phyloP scores from a whole-genome alignment of 1,140 invertebrate genomes.

The Philotrypesis tridentata region DNA sequence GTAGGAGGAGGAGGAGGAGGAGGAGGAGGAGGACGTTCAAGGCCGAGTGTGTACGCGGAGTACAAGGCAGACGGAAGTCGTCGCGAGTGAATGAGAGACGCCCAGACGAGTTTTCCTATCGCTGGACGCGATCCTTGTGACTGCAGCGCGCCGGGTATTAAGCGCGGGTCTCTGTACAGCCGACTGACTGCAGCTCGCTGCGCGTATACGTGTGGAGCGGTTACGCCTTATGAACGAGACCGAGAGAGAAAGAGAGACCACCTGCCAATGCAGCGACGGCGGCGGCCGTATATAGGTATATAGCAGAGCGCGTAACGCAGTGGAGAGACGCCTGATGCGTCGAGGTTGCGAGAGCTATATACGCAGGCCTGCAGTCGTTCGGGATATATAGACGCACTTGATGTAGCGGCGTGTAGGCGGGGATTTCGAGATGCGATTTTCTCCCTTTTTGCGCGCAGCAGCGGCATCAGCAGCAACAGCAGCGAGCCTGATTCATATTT shows the following conservation, averaged over 20 bases:
- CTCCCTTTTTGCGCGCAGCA: no score
- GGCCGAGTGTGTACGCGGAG: conserved; percentile 1
- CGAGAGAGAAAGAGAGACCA: conserved; percentile 5
- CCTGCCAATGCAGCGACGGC: conserved; percentile 17
- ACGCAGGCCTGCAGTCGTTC: no score
- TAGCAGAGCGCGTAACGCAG: background rate
- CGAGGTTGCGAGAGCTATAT: no score
- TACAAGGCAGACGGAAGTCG: conserved; percentile 24
- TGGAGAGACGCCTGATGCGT: no score
- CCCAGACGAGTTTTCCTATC: conserved; percentile 44
- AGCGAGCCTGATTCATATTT: no score
- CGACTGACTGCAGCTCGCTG: no score
- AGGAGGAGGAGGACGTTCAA: conserved; percentile 46
- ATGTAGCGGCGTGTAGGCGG: background rate
- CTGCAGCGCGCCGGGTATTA: background rate
- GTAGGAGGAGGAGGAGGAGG: background rate
- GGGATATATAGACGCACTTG: background rate
- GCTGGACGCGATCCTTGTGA: background rate
- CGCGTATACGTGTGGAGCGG: background rate
- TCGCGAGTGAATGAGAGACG: conserved; percentile 1
- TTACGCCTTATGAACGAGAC: conserved; percentile 19
- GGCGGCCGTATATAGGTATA: no score
- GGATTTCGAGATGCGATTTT: no score
- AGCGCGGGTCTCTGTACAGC: background rate
- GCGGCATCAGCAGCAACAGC: no score